A percentile compares a stretch with the other conserved stretches of the same genome.
Conservation (phyloP, 2,113 vertebrate genomes). For the Sialia sialis region DNA sequence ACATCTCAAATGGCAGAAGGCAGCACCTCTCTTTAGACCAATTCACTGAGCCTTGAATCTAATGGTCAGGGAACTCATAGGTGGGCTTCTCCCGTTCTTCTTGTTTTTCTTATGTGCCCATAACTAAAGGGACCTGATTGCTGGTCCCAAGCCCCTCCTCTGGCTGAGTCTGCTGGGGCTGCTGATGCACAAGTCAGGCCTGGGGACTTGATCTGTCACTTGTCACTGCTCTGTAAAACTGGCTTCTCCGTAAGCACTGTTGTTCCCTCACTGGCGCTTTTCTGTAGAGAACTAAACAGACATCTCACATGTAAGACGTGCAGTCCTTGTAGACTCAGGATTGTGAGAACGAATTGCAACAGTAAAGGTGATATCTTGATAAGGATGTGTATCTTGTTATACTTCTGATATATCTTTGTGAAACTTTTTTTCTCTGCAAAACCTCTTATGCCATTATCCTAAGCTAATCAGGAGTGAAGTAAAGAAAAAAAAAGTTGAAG, state of each 20-base stretch:
- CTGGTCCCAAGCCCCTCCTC: neutral
- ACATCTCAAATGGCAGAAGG: neutral
- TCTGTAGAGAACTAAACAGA: neutral
- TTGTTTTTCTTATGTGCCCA: neutral
- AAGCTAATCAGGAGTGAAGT: neutral
- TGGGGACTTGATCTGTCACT: neutral
- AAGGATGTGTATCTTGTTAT: neutral
- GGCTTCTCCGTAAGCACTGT: fast-evolving
- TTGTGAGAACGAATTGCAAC: neutral
- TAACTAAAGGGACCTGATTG: neutral
- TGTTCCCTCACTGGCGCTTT: neutral
- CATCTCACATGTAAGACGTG: neutral
- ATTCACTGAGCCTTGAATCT: neutral
- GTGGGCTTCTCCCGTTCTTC: neutral
- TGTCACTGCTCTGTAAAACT: neutral
- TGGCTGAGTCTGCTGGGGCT: neutral
- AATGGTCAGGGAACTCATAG: neutral
- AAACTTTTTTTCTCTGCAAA: neutral
- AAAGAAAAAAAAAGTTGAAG: neutral
- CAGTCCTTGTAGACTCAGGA: neutral
- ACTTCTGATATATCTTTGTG: neutral
- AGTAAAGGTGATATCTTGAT: neutral
- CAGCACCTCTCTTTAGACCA: neutral
- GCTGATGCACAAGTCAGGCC: neutral
- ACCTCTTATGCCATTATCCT: neutral